Percentiles rank a stretch among this genome's conserved stretches.
These are phyloP conservation scores for Melanotaenia trifasciata DNA, from an alignment of 2,797 vertebrate species.

Conservation along the genomic window DNA sequence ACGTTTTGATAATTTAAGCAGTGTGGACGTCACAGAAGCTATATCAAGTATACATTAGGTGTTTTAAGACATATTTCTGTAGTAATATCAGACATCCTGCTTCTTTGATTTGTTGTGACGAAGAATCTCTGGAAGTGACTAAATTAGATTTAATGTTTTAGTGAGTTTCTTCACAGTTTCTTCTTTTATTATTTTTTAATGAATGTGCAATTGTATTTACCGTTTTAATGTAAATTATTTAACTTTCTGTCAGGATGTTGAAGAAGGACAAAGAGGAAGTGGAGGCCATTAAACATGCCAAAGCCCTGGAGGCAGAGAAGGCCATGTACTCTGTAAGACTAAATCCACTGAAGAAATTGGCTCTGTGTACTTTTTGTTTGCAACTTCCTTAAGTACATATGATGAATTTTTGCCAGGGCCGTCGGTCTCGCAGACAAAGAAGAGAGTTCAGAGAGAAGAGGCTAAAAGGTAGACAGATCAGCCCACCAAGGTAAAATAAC, in stretches of 20 bases:
- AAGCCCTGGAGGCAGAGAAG: conserved; percentile 96
- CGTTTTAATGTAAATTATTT: conserved; percentile 20
- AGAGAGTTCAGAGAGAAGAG: conserved; percentile 97
- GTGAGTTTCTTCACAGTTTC: background rate
- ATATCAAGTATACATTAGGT: no score
- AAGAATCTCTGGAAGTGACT: background rate
- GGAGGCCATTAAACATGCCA: conserved; percentile 97
- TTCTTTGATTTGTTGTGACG: background rate
- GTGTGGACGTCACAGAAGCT: no score
- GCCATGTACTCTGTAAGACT: conserved; percentile 97
- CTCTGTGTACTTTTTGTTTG: background rate
- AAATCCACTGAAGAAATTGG: background rate
- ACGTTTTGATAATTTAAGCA: no score
- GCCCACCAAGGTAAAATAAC: conserved; percentile 90
- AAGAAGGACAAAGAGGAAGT: conserved; percentile 98
- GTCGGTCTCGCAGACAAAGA: conserved; percentile 93
- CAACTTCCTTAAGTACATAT: background rate
- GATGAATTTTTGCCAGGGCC: conserved; percentile 82
- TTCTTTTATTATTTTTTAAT: no score
- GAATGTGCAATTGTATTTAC: background rate
- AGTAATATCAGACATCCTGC: background rate
- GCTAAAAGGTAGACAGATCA: conserved; percentile 95
- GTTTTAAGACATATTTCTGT: background rate
- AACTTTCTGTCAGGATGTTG: conserved; percentile 88
- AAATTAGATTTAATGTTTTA: background rate